These are phyloP conservation scores for Crypturellus tataupa DNA, from an alignment of 2,797 vertebrate species.

Conservation along the genomic window DNA sequence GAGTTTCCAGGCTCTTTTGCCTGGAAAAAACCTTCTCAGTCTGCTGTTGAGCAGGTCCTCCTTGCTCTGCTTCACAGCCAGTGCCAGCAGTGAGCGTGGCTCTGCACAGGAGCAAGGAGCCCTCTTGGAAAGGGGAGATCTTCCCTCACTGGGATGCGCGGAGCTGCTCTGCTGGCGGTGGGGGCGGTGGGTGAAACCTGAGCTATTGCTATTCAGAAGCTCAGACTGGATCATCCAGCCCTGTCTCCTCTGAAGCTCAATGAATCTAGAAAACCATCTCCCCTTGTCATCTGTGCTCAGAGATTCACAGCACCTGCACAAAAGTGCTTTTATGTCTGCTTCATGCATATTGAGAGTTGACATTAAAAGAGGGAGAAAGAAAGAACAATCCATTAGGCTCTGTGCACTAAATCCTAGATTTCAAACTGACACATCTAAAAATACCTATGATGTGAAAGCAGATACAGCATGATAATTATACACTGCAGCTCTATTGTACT, in stretches of 20 bases:
- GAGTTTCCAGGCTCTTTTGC: neutral
- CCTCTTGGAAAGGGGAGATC: neutral
- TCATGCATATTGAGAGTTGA: slow-evolving; percentile 70
- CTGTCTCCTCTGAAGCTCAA: slow-evolving; percentile 24
- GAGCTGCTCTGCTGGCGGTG: neutral
- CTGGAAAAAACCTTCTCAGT: no score
- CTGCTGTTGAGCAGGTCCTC: neutral
- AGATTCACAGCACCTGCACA: slow-evolving; percentile 62
- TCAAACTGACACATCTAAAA: slow-evolving; percentile 74
- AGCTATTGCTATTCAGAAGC: neutral
- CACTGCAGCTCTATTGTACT: slow-evolving; percentile 29
- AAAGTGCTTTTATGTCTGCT: slow-evolving; percentile 69
- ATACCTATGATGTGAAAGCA: slow-evolving; percentile 72
- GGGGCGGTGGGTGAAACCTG: neutral
- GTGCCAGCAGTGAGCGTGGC: neutral
- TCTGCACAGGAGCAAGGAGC: fast-evolving
- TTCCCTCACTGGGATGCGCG: neutral
- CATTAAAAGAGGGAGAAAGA: slow-evolving; percentile 61
- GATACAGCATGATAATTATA: slow-evolving; percentile 67
- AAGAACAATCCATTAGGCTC: slow-evolving; percentile 72
- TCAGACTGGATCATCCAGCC: neutral
- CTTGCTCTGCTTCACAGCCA: neutral
- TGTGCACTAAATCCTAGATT: slow-evolving; percentile 71
- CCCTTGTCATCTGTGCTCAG: slow-evolving; percentile 23
- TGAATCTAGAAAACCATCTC: slow-evolving; percentile 66